phyloP scores from a whole-genome alignment of 2,888 invertebrate species.

The Drosophila peninsularis region DNA sequence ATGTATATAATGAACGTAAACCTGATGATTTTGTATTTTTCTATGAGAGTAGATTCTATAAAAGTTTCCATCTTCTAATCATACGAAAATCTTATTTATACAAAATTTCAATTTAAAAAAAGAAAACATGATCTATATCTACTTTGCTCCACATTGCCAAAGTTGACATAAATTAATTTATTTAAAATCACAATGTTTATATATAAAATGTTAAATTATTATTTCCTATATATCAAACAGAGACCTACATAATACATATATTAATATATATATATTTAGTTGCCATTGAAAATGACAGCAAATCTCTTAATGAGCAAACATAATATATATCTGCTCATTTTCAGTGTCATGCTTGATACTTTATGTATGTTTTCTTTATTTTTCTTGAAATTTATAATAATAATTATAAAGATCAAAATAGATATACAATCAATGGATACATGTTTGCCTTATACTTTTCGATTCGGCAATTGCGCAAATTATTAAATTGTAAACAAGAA shows the following conservation, averaged over 20 bases:
- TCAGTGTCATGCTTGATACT: slow-evolving; percentile 69
- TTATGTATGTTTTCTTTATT: slow-evolving; percentile 51
- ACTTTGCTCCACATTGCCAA: background rate
- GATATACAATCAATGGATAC: background rate
- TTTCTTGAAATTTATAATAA: slow-evolving; percentile 10
- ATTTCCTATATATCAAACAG: slow-evolving; percentile 40
- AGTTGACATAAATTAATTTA: slow-evolving; percentile 25
- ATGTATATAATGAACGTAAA: background rate
- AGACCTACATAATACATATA: slow-evolving; percentile 10
- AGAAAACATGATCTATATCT: background rate
- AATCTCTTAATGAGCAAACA: slow-evolving; percentile 65
- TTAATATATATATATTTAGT: slow-evolving; percentile 6
- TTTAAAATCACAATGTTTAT: slow-evolving; percentile 4
- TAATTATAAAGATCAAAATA: slow-evolving; percentile 20
- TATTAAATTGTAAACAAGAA: slow-evolving; percentile 38
- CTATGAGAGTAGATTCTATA: background rate
- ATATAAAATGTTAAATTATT: slow-evolving; percentile 20
- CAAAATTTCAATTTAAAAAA: background rate
- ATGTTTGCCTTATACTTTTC: slow-evolving; percentile 17
- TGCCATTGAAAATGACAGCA: slow-evolving; percentile 34
- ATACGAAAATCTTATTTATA: background rate
- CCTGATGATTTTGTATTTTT: background rate
- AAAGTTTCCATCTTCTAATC: background rate
- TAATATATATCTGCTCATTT: slow-evolving; percentile 56
- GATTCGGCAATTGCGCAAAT: slow-evolving; percentile 29